Evolutionary conservation across 2,888 invertebrate species (phyloP).

Genomic region (Pegoplata infirma): DNA sequence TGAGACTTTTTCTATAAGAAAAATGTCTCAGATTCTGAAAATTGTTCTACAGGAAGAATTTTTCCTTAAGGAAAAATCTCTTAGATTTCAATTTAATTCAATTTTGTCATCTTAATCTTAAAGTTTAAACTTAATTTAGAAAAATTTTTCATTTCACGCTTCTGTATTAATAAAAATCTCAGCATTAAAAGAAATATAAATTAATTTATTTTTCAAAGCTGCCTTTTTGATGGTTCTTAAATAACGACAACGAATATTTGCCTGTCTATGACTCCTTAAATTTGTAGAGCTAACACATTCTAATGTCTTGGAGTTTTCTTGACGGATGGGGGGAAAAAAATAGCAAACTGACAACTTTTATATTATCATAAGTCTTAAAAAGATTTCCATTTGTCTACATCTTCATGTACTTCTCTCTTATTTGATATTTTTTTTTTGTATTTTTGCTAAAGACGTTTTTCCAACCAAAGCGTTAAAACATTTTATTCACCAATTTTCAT

Average conservation of each 20-base stretch:
- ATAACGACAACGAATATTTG: not conserved
- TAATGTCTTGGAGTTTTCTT: not conserved
- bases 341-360: not conserved
- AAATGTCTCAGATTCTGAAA: too few relatives aligned
- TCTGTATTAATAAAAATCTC: conserved; percentile 33
- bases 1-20: too few relatives aligned
- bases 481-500: not conserved
- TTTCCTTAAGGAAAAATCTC: too few relatives aligned
- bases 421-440: not conserved
- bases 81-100: conserved; percentile 31
- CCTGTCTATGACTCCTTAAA: not conserved
- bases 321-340: too few relatives aligned
- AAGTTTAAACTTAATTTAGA: conserved; percentile 18
- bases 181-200: conserved; percentile 27
- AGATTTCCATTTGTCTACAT: not conserved
- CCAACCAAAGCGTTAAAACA: conserved; percentile 11
- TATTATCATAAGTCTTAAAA: not conserved
- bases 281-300: not conserved
- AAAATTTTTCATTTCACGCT: conserved; percentile 41
- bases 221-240: conserved; percentile 2
- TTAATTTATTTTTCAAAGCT: conserved; percentile 45
- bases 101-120: conserved; percentile 32
- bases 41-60: too few relatives aligned
- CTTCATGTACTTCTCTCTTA: not conserved
- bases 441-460: not conserved